A percentile compares a stretch with the other conserved stretches of the same genome.
phyloP scores from a whole-genome alignment of 2,797 vertebrate genomes.

The Erethizon dorsatum region DNA sequence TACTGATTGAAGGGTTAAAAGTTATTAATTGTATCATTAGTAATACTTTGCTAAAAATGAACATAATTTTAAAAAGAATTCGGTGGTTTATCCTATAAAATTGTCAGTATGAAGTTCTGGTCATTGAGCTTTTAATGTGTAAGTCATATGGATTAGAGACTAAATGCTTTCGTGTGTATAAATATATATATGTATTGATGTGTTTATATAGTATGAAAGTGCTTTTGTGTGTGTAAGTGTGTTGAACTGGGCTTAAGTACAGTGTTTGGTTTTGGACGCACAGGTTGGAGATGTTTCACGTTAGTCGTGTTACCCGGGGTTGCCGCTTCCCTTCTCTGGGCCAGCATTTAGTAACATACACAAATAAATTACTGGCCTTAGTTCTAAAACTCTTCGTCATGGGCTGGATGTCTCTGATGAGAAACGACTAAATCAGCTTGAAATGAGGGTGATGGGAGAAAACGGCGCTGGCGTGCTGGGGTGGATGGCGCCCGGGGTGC shows the following conservation, averaged over 20 bases:
- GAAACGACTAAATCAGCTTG: neutral
- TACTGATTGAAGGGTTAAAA: neutral
- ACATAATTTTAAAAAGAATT: constrained; percentile 35
- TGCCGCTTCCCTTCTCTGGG: neutral
- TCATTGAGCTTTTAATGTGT: neutral
- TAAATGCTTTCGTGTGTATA: neutral
- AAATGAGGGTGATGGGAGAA: neutral
- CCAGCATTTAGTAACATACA: neutral
- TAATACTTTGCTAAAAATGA: constrained; percentile 10
- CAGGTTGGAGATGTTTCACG: neutral
- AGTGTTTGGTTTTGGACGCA: neutral
- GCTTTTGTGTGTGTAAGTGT: neutral
- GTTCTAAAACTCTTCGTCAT: neutral
- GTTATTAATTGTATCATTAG: constrained; percentile 8
- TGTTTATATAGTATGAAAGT: neutral
- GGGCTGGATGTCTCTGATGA: neutral
- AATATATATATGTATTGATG: neutral
- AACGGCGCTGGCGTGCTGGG: neutral
- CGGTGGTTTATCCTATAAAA: constrained; percentile 2
- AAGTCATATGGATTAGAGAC: neutral
- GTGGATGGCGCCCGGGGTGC: too few relatives aligned
- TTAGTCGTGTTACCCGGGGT: neutral
- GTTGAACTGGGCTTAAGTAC: neutral
- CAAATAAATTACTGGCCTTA: neutral
- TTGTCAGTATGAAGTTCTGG: neutral